Percentiles rank a stretch among this genome's conserved stretches.
Conservation (phyloP, 1,140 invertebrate genomes). For the Panagrolaimus sp. region DNA sequence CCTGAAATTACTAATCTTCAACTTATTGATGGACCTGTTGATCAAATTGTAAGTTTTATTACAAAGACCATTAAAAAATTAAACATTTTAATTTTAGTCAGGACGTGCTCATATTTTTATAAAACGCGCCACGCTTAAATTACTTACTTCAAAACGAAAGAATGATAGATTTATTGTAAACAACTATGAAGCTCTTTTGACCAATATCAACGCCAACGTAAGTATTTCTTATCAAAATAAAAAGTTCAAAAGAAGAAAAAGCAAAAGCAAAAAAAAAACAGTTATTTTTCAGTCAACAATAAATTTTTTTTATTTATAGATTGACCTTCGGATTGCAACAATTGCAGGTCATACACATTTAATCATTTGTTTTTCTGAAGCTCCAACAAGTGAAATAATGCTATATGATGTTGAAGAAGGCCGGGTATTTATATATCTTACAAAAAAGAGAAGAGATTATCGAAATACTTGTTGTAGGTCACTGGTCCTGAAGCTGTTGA, state of each 20-base stretch:
- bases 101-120: conserved; percentile 5
- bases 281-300: neutral
- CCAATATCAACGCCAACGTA: conserved; percentile 6
- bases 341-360: conserved; percentile 2
- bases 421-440: neutral
- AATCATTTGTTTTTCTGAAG: conserved; percentile 9
- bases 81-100: conserved; percentile 3
- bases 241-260: neutral
- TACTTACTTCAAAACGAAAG: conserved; percentile 9
- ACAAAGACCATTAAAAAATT: too few relatives aligned
- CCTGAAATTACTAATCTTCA: conserved; percentile 8
- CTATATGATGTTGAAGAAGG: neutral
- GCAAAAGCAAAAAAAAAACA: neutral
- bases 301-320: neutral
- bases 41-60: conserved; percentile 2
- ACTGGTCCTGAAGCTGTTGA: neutral
- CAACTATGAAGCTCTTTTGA: conserved; percentile 7
- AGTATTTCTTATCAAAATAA: neutral
- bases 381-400: conserved; percentile 7
- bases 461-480: neutral
- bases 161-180: conserved; percentile 8
- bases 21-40: conserved; percentile 2
- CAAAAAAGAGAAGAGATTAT: neutral
- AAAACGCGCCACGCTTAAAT: conserved; percentile 1
- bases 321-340: conserved; percentile 3